phyloP scores from a whole-genome alignment of 2,888 invertebrate species.

The Tenthredo scrophulariae region DNA sequence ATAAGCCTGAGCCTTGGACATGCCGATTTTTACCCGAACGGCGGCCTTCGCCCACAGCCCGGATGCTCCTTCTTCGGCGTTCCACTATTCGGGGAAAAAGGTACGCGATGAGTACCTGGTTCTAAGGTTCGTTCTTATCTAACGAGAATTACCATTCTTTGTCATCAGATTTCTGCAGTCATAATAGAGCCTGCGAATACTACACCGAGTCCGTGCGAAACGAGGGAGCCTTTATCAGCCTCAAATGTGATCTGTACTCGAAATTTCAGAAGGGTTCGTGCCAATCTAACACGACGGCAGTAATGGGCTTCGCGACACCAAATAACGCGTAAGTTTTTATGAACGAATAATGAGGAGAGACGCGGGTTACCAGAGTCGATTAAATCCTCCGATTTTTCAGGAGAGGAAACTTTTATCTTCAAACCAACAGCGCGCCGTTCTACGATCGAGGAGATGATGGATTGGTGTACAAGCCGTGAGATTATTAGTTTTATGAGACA shows the following conservation, averaged over 20 bases:
- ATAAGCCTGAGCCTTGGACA: constrained; percentile 71
- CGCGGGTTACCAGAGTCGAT: background rate
- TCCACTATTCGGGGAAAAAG: constrained; percentile 57
- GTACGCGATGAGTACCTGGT: background rate
- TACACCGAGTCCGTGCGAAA: constrained; percentile 77
- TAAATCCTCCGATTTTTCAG: constrained; percentile 56
- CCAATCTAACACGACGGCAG: constrained; percentile 32
- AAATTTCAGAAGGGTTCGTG: constrained; percentile 56
- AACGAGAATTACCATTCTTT: background rate
- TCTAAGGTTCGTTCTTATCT: background rate
- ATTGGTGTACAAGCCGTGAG: background rate
- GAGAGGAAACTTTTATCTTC: constrained; percentile 63
- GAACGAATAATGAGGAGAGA: background rate
- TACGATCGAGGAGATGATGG: constrained; percentile 58
- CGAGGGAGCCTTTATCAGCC: background rate
- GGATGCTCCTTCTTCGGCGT: constrained; percentile 73
- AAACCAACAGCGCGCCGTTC: constrained; percentile 59
- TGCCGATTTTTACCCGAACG: constrained; percentile 80
- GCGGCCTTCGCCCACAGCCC: constrained; percentile 78
- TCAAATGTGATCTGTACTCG: constrained; percentile 57
- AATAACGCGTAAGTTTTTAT: background rate
- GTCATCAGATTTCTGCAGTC: constrained; percentile 79
- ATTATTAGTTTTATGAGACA: background rate
- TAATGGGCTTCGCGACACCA: constrained; percentile 59
- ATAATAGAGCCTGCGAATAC: constrained; percentile 79